Evolutionary conservation across 1,140 invertebrate species (phyloP), one percentile per base, ranked within the genome.

Genomic region (Nephotettix cincticeps): DNA sequence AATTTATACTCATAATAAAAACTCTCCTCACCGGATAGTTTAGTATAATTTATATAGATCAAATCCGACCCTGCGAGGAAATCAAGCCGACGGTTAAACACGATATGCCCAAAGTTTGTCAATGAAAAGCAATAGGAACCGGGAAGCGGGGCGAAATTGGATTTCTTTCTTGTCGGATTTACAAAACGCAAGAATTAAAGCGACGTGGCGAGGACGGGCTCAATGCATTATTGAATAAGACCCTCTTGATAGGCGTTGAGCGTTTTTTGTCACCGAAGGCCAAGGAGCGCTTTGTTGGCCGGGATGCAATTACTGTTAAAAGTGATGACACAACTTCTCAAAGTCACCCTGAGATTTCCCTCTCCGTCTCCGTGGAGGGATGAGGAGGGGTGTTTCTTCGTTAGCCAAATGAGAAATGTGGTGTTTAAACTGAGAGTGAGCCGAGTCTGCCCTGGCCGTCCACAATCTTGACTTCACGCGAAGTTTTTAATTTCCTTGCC

Each of bases 341-440:
- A 67, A 67, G 64, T 67, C 64, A 45, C 21, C 21, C 56, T 25
- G 56, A 61, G 56, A 61, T 61, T 61, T 28, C 25, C 56, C 21
- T 51, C 6, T n/a, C 21, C 19, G 6, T 23, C 6, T 4, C n/a
- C 6, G 17, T 51, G 47, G 4, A 25, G 61, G 61, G 3, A 23
- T 1, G 40, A n/a, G 66, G 23, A 1, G 45, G 45, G 47, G 66
- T 13, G 21, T 51, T 27, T 51, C 45, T 68, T 68, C 66, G 66
- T 68, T 68, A 68, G 43, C 66, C 36, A 68, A 68, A 68, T 68
- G 66, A 68, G 66, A 68, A 68, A 68, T 68, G 66, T 54, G 43
- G 27, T 45, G 17, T 4, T 64, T 29, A 19, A 25, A 25, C 27
- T 58, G 19, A 25, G 27, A 58, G 27, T 13, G 54, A 9, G 13